Conservation (phyloP, 2,113 vertebrate species). For the Marmota flaviventris region DNA sequence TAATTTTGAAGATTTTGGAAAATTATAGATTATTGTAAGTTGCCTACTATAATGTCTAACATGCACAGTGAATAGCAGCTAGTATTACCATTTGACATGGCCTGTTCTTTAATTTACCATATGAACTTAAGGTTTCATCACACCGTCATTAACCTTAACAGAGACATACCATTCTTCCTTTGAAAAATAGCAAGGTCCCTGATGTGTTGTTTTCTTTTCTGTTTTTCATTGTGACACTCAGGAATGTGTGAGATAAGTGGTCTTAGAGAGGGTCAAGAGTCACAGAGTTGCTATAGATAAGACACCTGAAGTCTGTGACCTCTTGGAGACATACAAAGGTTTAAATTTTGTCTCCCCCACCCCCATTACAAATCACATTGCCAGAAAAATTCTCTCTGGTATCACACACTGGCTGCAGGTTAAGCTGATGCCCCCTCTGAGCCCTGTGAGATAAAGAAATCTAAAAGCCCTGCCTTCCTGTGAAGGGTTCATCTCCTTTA, state of each 20-base stretch:
- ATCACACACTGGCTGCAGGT: not conserved
- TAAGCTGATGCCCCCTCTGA: not conserved
- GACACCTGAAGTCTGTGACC: not conserved
- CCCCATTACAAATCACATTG: not conserved
- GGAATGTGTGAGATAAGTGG: slow-evolving; percentile 42
- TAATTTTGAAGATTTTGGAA: slow-evolving; percentile 22
- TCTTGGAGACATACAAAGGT: not conserved
- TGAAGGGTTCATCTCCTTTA: not conserved
- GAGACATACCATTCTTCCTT: not conserved
- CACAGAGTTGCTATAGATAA: slow-evolving; percentile 29
- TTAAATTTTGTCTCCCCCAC: not conserved
- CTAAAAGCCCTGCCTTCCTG: not conserved
- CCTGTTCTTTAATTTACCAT: not conserved
- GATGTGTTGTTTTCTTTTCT: not conserved
- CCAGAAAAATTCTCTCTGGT: not conserved
- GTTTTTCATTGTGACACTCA: slow-evolving; percentile 40
- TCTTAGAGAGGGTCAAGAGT: not conserved
- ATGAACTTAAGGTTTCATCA: not conserved
- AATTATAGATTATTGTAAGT: not conserved
- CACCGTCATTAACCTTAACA: not conserved
- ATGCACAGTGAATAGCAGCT: not conserved
- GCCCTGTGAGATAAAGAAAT: not conserved
- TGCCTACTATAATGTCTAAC: not conserved
- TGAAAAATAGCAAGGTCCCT: not conserved
- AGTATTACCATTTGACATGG: not conserved